A percentile compares a stretch with the other conserved stretches of the same genome.
Conservation (phyloP, 2,113 vertebrate species). For the Hyperopisus bebe region DNA sequence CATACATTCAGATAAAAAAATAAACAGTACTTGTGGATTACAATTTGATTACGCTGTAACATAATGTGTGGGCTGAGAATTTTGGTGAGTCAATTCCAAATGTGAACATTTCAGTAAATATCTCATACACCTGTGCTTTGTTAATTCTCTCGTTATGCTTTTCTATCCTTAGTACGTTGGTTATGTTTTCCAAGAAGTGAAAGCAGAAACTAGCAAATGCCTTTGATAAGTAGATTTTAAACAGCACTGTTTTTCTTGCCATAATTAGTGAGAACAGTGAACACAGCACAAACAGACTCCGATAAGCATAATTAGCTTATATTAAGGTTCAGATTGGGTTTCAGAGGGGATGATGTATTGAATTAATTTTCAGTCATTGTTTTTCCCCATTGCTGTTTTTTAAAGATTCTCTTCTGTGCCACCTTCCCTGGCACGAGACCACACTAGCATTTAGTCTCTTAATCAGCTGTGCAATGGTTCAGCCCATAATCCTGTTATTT, state of each 20-base stretch:
- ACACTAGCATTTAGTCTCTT: slow-evolving; percentile 30
- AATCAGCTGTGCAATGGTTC: slow-evolving; percentile 27
- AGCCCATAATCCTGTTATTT: slow-evolving; percentile 22
- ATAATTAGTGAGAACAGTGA: slow-evolving; percentile 22
- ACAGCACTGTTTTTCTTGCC: slow-evolving; percentile 18
- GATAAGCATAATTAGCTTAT: slow-evolving; percentile 10
- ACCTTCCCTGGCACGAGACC: slow-evolving; percentile 26
- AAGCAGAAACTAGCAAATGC: slow-evolving; percentile 1
- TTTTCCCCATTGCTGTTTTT: slow-evolving; percentile 24
- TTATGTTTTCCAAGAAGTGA: not conserved
- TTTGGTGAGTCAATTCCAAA: not conserved
- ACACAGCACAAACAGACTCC: not conserved
- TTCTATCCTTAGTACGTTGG: not conserved
- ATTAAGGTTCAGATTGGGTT: slow-evolving; percentile 4
- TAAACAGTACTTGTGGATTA: not conserved
- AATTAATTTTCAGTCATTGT: slow-evolving; percentile 37
- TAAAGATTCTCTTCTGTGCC: slow-evolving; percentile 19
- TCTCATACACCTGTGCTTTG: slow-evolving; percentile 10
- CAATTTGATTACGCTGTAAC: not conserved
- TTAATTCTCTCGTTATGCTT: not conserved
- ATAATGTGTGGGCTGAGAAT: not conserved
- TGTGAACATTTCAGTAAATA: slow-evolving; percentile 11
- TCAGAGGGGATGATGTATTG: slow-evolving; percentile 26
- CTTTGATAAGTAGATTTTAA: slow-evolving; percentile 26
- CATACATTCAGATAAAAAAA: not conserved